Base-by-base conservation (phyloP, 2,888 invertebrate genomes). In the Punctoribates punctum region DNA sequence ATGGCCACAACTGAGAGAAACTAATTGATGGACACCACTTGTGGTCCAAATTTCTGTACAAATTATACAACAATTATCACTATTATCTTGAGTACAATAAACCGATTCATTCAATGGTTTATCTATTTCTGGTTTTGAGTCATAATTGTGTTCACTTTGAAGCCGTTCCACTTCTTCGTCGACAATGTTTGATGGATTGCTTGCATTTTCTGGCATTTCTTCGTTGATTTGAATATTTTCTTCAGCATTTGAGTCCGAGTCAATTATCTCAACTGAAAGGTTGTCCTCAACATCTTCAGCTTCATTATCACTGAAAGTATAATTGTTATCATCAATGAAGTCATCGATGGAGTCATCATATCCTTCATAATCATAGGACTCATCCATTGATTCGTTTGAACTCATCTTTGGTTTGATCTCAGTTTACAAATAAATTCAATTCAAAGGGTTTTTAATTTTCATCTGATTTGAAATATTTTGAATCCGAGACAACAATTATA, bases 1-100 rank as follows among this genome's bases (percentile, higher is more conserved):
- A 85, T 97, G 97, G 0, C 97, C 97, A 84, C 97, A 97, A 82
- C 90, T 90, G 11, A 97, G 85, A 0, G 93, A 90, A n/a, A 91
- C 90, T 2, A 96, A 85, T 74, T 95, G 87, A 83, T 97, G 97
- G 0, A 88, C 88, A 0, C 96, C 96, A 0, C 90, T 88, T 82
- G 90, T 93, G 4, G 91, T 91, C 93, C 94, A 96, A 2, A 87
- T 85, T 75, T 96, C 96, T 79, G 94, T 86, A 82, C 96, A 96
- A 79, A 96, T 95, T 0, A 94, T 89, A 81, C 96, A 96, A 0
- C 38, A 23, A 42, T 75, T 75, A 9, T 75, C 75, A 65, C 34
- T 38, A 29, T 70, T 65, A 4, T 65, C 51, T 62, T 74, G 60
- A 23, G 73, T 73, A 1, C 8, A 60, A 25, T 27, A 20, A 27